Evolutionary conservation across 2,888 invertebrate species (phyloP).

Genomic region (Anarsia innoxiella): DNA sequence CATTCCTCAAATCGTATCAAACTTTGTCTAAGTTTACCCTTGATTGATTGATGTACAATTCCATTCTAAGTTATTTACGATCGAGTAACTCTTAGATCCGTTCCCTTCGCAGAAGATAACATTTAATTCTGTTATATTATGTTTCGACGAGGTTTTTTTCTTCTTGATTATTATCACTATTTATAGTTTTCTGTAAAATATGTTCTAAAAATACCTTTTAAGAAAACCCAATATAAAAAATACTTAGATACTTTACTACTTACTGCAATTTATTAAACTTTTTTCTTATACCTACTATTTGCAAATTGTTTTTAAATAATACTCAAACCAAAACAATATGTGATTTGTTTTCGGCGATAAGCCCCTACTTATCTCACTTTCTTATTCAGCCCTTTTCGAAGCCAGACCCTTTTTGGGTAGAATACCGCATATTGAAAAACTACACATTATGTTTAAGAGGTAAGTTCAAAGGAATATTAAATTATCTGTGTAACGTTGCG

Average conservation of each 20-base stretch:
- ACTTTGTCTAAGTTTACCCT: slow-evolving; percentile 31
- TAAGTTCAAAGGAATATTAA: slow-evolving; percentile 35
- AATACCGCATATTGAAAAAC: neutral
- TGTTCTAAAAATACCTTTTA: neutral
- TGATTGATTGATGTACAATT: slow-evolving; percentile 36
- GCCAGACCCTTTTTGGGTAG: neutral
- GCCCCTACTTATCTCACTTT: neutral
- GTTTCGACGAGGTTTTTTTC: neutral
- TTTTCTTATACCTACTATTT: no score
- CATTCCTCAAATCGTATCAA: slow-evolving; percentile 35
- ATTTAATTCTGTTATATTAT: neutral
- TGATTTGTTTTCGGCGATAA: no score
- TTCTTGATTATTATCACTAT: neutral
- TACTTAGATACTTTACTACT: neutral
- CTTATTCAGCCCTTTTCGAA: neutral
- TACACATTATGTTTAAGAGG: neutral
- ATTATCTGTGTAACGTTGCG: slow-evolving; percentile 38
- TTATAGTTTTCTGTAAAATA: neutral
- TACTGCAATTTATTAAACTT: no score
- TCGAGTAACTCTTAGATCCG: no score
- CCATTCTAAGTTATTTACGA: slow-evolving; percentile 14
- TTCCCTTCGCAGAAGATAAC: no score
- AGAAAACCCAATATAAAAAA: neutral
- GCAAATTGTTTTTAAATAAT: no score
- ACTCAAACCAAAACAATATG: no score